phyloP scores from a whole-genome alignment of 1,140 invertebrate genomes.

The Lordiphosa collinella region DNA sequence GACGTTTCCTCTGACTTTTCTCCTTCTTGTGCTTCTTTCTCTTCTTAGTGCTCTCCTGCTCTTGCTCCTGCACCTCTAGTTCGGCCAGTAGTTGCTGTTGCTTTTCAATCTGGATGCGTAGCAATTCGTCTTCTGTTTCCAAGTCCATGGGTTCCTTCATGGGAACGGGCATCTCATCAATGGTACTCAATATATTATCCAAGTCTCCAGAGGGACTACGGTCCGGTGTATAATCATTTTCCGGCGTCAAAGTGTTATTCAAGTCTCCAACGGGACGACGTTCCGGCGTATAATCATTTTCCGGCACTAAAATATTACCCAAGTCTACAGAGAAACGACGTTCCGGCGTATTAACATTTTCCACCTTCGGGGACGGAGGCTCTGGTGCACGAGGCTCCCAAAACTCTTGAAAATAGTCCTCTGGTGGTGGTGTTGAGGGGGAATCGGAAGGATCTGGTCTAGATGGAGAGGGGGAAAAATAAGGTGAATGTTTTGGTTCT shows the following conservation, averaged over 20 bases:
- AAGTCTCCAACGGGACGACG: no score
- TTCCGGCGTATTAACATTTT: background rate
- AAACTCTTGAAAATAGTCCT: background rate
- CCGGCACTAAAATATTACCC: no score
- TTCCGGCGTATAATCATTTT: no score
- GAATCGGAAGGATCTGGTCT: background rate
- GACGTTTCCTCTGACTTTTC: slow-evolving; percentile 25
- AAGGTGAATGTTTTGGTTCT: background rate
- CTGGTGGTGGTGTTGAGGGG: background rate
- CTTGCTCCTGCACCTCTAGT: background rate
- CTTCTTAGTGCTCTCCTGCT: slow-evolving; percentile 11
- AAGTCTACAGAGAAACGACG: no score
- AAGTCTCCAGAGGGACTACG: no score
- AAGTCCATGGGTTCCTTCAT: no score
- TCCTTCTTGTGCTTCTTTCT: slow-evolving; percentile 38
- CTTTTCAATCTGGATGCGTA: background rate
- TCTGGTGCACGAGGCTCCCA: background rate
- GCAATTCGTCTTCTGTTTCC: no score
- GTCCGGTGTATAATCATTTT: background rate
- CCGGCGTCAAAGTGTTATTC: no score
- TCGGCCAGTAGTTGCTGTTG: background rate
- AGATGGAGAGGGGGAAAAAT: background rate
- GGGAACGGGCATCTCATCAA: no score
- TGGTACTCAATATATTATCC: no score
- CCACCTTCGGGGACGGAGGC: background rate